phyloP scores from a whole-genome alignment of 2,113 vertebrate species.

The Paedocypris sp. region DNA sequence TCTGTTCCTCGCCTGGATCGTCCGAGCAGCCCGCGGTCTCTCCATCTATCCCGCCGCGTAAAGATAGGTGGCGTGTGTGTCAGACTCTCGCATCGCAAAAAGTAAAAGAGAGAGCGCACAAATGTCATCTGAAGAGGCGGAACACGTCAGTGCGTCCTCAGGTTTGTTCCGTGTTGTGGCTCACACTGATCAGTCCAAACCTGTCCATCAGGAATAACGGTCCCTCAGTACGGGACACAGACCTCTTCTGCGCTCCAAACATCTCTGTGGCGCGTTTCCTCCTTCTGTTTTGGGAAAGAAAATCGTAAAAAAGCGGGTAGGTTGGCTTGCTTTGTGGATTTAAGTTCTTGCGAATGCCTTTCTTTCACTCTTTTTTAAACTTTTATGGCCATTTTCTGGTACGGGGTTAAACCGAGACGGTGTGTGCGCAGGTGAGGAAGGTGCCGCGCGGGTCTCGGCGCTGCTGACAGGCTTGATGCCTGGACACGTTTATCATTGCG shows the following conservation, averaged over 20 bases:
- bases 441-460: constrained; percentile 22
- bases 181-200: constrained; percentile 83
- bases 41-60: constrained; percentile 79
- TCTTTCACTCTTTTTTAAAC: constrained; percentile 2
- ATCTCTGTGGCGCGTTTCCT: constrained; percentile 60
- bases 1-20: constrained; percentile 75
- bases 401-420: background rate
- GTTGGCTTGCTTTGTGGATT: constrained; percentile 42
- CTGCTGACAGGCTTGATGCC: constrained; percentile 4
- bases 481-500: no score
- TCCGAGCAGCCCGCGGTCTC: constrained; percentile 59
- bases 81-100: constrained; percentile 76
- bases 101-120: constrained; percentile 68
- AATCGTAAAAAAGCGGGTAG: constrained; percentile 72
- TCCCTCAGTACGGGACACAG: constrained; percentile 51
- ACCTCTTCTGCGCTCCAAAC: constrained; percentile 38
- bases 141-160: constrained; percentile 85
- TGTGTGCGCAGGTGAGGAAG: constrained; percentile 61
- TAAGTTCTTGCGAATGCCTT: constrained; percentile 22
- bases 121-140: constrained; percentile 88
- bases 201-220: constrained; percentile 83
- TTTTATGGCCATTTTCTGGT: background rate
- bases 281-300: constrained; percentile 66
- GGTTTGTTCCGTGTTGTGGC: constrained; percentile 88
- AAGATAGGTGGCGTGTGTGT: constrained; percentile 94